Conservation (phyloP, 2,888 invertebrate genomes). For the Amiota mariae region DNA sequence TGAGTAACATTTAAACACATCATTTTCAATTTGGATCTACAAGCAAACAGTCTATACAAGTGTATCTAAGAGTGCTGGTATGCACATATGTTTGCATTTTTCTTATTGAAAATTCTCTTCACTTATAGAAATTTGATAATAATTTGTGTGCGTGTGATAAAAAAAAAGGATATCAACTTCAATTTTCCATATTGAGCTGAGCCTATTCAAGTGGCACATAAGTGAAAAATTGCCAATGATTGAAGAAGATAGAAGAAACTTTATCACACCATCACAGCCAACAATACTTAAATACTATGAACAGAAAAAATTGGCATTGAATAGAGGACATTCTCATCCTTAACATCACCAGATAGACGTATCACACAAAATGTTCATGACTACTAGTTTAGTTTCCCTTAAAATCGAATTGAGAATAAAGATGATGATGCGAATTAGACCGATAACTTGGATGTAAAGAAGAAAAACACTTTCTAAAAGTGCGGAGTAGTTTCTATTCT, state of each 20-base stretch:
- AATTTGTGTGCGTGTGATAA: conserved; percentile 10
- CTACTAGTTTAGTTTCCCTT: neutral
- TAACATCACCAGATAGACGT: neutral
- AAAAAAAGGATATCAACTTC: conserved; percentile 21
- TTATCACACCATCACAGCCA: neutral
- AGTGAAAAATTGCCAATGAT: neutral
- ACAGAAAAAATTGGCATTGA: neutral
- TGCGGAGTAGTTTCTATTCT: neutral
- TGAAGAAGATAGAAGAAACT: neutral
- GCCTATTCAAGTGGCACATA: neutral
- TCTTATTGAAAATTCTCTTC: neutral
- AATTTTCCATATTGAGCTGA: neutral
- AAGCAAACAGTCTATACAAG: neutral
- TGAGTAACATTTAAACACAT: conserved; percentile 33
- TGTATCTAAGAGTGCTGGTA: neutral
- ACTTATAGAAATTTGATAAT: conserved; percentile 19
- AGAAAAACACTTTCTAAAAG: neutral
- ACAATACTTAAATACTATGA: conserved; percentile 14
- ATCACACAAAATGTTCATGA: conserved; percentile 10
- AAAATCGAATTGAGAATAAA: neutral
- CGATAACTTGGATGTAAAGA: neutral
- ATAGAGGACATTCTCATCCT: neutral
- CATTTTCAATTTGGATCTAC: conserved; percentile 22
- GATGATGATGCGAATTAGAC: neutral
- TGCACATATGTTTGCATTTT: neutral